Base-by-base conservation (phyloP, 2,113 vertebrate species). In the Panurus biarmicus region DNA sequence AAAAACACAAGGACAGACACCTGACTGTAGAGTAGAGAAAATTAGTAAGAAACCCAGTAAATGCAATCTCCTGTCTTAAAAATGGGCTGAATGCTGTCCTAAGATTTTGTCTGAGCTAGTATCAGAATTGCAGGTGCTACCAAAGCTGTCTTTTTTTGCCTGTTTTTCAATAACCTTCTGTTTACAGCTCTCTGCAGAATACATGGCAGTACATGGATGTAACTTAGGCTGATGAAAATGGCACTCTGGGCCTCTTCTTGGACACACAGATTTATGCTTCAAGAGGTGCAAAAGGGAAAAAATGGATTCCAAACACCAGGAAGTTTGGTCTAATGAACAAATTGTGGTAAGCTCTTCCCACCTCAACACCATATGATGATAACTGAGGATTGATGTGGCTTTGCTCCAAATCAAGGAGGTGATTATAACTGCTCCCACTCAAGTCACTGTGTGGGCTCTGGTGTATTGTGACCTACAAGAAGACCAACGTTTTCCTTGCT, bases 121-220 rank as follows among this genome's bases (percentile, higher is more conserved):
- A 10, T 69, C 26, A 36, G 44, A 88, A 79, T 26, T 61, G 10
- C 25, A 90, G 53, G 28, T 62, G 10, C 28, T 73, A 29, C 50
- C 9, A 83, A 85, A 88, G 10, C 21, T 61, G 25, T n/a, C 33
- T 38, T 82, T 76, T 66, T 60, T 51, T 38, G n/a, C 8, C 25
- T 64, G 11, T 44, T 87, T 69, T 85, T 69, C 50, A 69, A 28
- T n/a, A 44, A 28, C 35, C 19, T 73, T 91, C 40, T 73, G 7
- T 66, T 70, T 71, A 38, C 10, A 72, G 6, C 17, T 76, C 9
- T 38, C 29, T 75, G 35, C 31, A 85, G 53, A 93, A 78, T n/a
- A 47, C 14, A 31, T 31, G 10, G 4, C 12, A 36, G 15, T 29
- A 60, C 28, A 62, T 1, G 0, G 1, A 5, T 75, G 14, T 66